phyloP scores from a whole-genome alignment of 2,113 vertebrate species.

The Tachycineta bicolor region DNA sequence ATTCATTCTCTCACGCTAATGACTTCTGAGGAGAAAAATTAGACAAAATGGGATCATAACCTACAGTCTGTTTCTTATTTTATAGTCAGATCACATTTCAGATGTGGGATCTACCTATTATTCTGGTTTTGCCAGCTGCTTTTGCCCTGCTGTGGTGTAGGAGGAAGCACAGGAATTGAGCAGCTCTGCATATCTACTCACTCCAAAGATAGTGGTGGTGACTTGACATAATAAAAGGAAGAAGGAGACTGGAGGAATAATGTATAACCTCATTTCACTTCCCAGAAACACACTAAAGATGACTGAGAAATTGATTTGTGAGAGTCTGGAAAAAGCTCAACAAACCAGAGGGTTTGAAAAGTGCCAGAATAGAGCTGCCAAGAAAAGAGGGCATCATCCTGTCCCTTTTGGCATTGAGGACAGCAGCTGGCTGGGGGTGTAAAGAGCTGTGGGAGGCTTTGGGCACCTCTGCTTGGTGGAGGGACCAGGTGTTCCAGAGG shows the following conservation, averaged over 20 bases:
- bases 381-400: neutral
- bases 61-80: neutral
- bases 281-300: slow-evolving; percentile 47
- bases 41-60: neutral
- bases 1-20: neutral
- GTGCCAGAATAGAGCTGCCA: neutral
- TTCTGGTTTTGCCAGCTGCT: neutral
- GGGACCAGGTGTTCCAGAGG: fast-evolving
- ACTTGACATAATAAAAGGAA: neutral
- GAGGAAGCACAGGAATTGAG: neutral
- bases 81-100: neutral
- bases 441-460: neutral
- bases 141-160: neutral
- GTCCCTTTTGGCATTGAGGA: neutral
- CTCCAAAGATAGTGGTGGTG: neutral
- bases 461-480: neutral
- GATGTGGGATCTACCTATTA: neutral
- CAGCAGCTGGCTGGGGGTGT: neutral
- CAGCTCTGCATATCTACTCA: neutral
- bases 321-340: neutral
- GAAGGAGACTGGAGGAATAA: neutral
- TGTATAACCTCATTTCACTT: neutral
- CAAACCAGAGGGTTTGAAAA: neutral
- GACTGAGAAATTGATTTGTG: neutral
- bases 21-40: neutral